These are phyloP conservation scores for Pyrrhosoma nymphula DNA, from an alignment of 2,888 invertebrate genomes.

Conservation along the genomic window DNA sequence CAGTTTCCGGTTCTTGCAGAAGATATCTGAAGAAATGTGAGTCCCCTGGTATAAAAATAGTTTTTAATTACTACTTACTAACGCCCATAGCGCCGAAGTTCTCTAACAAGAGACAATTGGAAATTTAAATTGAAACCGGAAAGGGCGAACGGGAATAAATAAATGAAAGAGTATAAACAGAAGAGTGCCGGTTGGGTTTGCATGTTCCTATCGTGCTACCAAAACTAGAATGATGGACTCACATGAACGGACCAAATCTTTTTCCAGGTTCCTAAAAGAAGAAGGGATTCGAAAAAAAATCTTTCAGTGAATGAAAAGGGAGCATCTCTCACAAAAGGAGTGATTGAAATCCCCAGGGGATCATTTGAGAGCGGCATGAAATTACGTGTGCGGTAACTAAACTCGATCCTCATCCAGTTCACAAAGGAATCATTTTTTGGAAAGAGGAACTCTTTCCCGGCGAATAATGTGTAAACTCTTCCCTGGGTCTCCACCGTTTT, in stretches of 20 bases:
- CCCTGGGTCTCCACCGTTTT: too few relatives aligned
- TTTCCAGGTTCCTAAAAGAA: not conserved
- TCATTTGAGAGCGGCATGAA: not conserved
- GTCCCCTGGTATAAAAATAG: too few relatives aligned
- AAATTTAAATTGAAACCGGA: slow-evolving; percentile 2
- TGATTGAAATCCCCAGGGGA: not conserved
- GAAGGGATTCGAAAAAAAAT: not conserved
- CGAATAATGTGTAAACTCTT: too few relatives aligned
- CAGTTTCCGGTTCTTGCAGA: too few relatives aligned
- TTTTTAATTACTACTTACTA: not conserved
- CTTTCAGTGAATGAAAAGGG: not conserved
- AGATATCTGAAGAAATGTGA: too few relatives aligned
- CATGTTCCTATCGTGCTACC: not conserved
- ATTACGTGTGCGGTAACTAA: not conserved
- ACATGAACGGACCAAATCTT: not conserved
- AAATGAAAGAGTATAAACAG: not conserved
- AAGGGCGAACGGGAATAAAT: not conserved
- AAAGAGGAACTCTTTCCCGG: too few relatives aligned
- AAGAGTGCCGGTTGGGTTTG: not conserved
- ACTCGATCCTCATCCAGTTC: too few relatives aligned
- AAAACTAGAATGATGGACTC: not conserved
- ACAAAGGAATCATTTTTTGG: too few relatives aligned
- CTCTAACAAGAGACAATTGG: slow-evolving; percentile 10
- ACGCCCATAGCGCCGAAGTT: not conserved
- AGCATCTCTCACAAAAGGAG: not conserved